Evolutionary conservation across 1,140 invertebrate species (phyloP).

Genomic region (Pogonus chalceus): DNA sequence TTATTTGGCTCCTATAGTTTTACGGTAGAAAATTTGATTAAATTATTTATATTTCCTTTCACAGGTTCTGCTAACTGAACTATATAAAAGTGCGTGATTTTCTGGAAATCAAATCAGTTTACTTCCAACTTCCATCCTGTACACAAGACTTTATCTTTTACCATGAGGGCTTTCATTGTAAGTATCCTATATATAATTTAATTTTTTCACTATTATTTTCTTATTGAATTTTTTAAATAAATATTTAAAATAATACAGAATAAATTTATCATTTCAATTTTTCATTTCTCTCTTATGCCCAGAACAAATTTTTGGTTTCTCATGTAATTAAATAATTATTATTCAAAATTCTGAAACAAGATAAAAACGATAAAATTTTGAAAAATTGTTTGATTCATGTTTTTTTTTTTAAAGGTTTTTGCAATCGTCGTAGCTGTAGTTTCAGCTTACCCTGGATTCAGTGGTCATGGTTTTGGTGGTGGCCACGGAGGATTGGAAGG

Average conservation of each 20-base stretch:
- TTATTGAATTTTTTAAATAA: too few species aligned
- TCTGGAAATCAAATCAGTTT: neutral
- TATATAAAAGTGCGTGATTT: constrained; percentile 2
- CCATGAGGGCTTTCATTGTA: neutral
- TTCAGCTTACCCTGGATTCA: constrained; percentile 6
- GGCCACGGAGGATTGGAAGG: constrained; percentile 20
- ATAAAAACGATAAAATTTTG: too few species aligned
- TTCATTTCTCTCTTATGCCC: too few species aligned
- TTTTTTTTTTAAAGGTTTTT: constrained; percentile 17
- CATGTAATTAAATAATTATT: too few species aligned
- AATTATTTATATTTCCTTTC: constrained; percentile 1
- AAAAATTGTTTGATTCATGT: constrained; percentile 10
- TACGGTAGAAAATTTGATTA: constrained; percentile 1
- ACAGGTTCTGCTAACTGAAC: neutral
- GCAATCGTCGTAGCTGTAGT: constrained; percentile 20
- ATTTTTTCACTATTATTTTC: too few species aligned
- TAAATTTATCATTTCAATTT: too few species aligned
- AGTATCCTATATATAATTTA: neutral
- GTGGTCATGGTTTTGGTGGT: constrained; percentile 17
- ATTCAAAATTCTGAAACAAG: too few species aligned
- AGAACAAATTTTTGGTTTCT: too few species aligned
- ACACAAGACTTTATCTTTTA: neutral
- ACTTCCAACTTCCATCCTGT: neutral
- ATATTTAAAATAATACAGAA: too few species aligned
- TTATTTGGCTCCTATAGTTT: too few species aligned